These are phyloP conservation scores for Triplophysa tibetana DNA, from an alignment of 2,113 vertebrate genomes.

Conservation along the genomic window DNA sequence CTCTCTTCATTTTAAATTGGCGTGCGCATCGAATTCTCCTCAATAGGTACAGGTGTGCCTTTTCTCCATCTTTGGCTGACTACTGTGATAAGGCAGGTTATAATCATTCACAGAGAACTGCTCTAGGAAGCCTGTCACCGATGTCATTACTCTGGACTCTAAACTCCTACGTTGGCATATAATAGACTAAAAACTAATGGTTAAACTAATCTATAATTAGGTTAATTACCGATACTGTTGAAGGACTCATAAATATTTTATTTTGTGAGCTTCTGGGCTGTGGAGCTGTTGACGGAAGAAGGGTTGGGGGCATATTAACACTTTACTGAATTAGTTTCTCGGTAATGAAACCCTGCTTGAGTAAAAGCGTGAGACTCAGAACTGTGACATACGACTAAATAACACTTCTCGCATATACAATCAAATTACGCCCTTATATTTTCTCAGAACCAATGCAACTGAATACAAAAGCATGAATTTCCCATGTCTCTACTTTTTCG, in stretches of 20 bases:
- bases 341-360: neutral
- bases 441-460: neutral
- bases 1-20: neutral
- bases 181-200: slow-evolving; percentile 2
- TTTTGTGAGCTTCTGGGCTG: neutral
- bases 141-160: neutral
- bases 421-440: neutral
- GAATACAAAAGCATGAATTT: neutral
- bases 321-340: slow-evolving; percentile 5
- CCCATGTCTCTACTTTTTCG: neutral
- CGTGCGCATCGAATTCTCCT: neutral
- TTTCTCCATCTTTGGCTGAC: neutral
- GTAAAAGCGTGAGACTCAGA: neutral
- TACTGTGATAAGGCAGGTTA: neutral
- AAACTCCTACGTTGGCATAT: neutral
- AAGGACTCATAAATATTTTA: neutral
- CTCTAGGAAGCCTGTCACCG: neutral
- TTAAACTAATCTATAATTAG: slow-evolving; percentile 9
- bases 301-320: neutral
- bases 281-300: neutral
- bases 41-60: neutral
- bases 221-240: slow-evolving; percentile 9
- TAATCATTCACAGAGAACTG: neutral
- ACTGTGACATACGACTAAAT: neutral
- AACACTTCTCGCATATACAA: neutral